phyloP scores from a whole-genome alignment of 1,140 invertebrate species.

The Ganaspis sp. region DNA sequence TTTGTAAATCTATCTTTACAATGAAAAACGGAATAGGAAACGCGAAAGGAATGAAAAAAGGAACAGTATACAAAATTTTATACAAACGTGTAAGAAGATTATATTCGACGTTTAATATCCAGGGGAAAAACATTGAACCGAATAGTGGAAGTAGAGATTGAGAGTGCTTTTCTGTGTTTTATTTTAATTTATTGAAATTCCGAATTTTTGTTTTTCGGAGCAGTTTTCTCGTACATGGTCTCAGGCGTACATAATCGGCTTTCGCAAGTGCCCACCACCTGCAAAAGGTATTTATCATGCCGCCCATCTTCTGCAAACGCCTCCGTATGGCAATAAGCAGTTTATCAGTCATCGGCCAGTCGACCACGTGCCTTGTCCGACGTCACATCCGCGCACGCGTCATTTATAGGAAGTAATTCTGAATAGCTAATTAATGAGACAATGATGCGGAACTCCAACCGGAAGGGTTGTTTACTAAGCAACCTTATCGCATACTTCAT shows the following conservation, averaged over 20 bases:
- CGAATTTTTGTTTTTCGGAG: not conserved
- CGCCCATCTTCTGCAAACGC: constrained; percentile 47
- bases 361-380: constrained; percentile 55
- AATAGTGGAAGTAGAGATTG: too few relatives aligned
- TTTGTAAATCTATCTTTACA: too few relatives aligned
- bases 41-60: too few relatives aligned
- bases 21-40: too few relatives aligned
- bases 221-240: not conserved
- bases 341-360: constrained; percentile 52
- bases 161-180: constrained; percentile 27
- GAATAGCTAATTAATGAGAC: constrained; percentile 69
- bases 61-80: too few relatives aligned
- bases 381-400: constrained; percentile 67
- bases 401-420: constrained; percentile 62
- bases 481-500: constrained; percentile 37
- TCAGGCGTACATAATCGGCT: constrained; percentile 21
- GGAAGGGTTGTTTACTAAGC: constrained; percentile 51
- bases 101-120: too few relatives aligned
- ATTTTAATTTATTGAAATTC: constrained; percentile 39
- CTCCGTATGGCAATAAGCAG: constrained; percentile 41
- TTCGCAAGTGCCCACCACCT: constrained; percentile 56
- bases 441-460: constrained; percentile 67
- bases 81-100: too few relatives aligned
- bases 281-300: constrained; percentile 50
- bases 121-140: too few relatives aligned